Evolutionary conservation across 2,113 vertebrate species (phyloP).

Genomic region (Psettodes erumei): DNA sequence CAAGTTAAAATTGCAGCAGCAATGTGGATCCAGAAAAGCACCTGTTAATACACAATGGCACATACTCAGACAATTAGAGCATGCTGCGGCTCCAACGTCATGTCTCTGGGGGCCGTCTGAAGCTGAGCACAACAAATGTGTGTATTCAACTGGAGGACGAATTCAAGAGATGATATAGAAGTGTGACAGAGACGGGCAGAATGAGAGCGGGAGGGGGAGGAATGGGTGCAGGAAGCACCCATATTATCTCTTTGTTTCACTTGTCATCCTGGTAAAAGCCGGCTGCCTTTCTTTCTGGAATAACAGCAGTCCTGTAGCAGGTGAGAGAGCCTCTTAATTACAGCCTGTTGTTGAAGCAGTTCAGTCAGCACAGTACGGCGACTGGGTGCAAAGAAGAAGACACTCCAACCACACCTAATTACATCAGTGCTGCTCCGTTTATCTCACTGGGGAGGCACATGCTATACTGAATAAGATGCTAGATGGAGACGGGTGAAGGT

Average conservation of each 20-base stretch:
- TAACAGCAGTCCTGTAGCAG: constrained; percentile 26
- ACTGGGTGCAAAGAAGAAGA: constrained; percentile 29
- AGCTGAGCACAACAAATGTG: constrained; percentile 22
- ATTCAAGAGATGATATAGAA: constrained; percentile 28
- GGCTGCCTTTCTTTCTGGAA: constrained; percentile 24
- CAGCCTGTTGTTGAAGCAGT: constrained; percentile 42
- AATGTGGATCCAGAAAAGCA: constrained; percentile 38
- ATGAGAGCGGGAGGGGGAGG: background rate
- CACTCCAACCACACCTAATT: constrained; percentile 50
- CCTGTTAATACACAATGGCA: constrained; percentile 53
- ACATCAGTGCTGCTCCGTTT: constrained; percentile 54
- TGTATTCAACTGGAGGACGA: constrained; percentile 37
- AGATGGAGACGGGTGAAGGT: constrained; percentile 31
- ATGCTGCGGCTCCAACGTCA: constrained; percentile 20
- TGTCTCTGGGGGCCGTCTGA: constrained; percentile 40
- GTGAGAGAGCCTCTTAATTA: constrained; percentile 63
- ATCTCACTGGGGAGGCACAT: constrained; percentile 31
- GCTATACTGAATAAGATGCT: constrained; percentile 23
- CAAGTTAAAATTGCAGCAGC: constrained; percentile 48
- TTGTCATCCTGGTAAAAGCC: constrained; percentile 45
- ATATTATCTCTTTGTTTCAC: constrained; percentile 57
- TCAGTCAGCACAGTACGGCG: constrained; percentile 24
- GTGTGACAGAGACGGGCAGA: constrained; percentile 24
- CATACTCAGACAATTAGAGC: constrained; percentile 50
- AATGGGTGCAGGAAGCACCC: background rate